These are phyloP conservation scores for Latheticus oryzae DNA, from an alignment of 2,888 invertebrate genomes.

Conservation along the genomic window DNA sequence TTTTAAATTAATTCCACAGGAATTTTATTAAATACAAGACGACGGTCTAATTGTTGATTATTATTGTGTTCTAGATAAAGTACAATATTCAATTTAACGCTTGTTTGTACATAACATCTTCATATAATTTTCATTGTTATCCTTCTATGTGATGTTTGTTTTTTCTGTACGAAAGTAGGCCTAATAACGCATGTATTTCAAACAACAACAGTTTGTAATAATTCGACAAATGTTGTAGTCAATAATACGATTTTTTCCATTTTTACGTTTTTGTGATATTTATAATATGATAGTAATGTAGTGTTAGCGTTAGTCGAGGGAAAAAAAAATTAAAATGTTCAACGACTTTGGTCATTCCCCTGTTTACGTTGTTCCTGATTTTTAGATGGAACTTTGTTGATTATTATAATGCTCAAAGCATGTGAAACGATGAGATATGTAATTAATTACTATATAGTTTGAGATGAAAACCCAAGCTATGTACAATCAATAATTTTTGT, in stretches of 20 bases:
- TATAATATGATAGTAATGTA: slow-evolving; percentile 51
- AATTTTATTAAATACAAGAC: slow-evolving; percentile 25
- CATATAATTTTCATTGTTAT: slow-evolving; percentile 14
- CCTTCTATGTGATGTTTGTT: slow-evolving; percentile 15
- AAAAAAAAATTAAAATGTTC: slow-evolving; percentile 27
- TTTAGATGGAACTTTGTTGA: slow-evolving; percentile 27
- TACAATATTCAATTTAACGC: too few species aligned
- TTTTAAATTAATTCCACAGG: slow-evolving; percentile 8
- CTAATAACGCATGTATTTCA: slow-evolving; percentile 38
- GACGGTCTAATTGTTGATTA: slow-evolving; percentile 35
- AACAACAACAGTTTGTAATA: slow-evolving; percentile 34
- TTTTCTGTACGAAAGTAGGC: slow-evolving; percentile 37
- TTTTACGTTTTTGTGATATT: slow-evolving; percentile 56
- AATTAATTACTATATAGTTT: slow-evolving; percentile 43
- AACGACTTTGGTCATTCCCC: slow-evolving; percentile 18
- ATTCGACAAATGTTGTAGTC: slow-evolving; percentile 52
- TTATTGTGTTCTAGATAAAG: slow-evolving; percentile 26
- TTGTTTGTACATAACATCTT: slow-evolving; percentile 21
- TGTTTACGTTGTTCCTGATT: slow-evolving; percentile 28
- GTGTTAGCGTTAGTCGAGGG: slow-evolving; percentile 45
- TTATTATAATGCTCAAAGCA: slow-evolving; percentile 34
- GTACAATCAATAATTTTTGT: slow-evolving; percentile 57
- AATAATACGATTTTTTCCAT: slow-evolving; percentile 53
- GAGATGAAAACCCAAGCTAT: slow-evolving; percentile 50
- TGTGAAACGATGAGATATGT: slow-evolving; percentile 24